Conservation (phyloP, 2,888 invertebrate species). For the Crematogaster levior region DNA sequence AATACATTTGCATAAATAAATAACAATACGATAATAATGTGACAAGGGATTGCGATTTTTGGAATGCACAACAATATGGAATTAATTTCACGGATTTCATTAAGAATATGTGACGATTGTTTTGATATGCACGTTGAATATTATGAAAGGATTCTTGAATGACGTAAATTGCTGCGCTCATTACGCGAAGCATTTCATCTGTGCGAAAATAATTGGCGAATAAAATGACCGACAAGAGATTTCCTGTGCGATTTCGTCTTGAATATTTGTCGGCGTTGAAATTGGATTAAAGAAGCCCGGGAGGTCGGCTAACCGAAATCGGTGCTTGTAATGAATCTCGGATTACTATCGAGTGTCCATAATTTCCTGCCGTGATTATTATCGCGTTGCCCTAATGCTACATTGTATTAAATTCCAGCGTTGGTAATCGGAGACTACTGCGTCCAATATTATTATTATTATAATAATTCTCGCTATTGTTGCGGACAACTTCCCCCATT, state of each 20-base stretch:
- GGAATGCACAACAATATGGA: background rate
- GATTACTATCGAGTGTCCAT: constrained; percentile 54
- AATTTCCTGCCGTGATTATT: constrained; percentile 54
- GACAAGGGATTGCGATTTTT: background rate
- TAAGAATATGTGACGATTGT: background rate
- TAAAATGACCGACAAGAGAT: constrained; percentile 23
- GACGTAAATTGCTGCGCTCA: constrained; percentile 27
- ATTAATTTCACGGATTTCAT: background rate
- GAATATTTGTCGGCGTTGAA: constrained; percentile 40
- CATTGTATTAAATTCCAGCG: constrained; percentile 54
- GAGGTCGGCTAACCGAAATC: constrained; percentile 42
- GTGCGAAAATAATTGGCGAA: constrained; percentile 44
- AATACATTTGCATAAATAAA: background rate
- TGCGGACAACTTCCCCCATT: constrained; percentile 20
- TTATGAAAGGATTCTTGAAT: background rate
- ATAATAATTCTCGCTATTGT: constrained; percentile 34
- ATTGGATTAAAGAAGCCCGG: constrained; percentile 48
- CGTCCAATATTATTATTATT: constrained; percentile 47
- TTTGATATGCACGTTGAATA: background rate
- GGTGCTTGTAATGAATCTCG: constrained; percentile 52
- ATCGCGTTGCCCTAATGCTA: constrained; percentile 52
- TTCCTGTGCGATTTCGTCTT: constrained; percentile 39
- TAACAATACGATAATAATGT: background rate
- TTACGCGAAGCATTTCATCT: constrained; percentile 10
- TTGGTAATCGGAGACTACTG: constrained; percentile 41